Conservation (phyloP, 2,113 vertebrate genomes). For the Corapipo altera region DNA sequence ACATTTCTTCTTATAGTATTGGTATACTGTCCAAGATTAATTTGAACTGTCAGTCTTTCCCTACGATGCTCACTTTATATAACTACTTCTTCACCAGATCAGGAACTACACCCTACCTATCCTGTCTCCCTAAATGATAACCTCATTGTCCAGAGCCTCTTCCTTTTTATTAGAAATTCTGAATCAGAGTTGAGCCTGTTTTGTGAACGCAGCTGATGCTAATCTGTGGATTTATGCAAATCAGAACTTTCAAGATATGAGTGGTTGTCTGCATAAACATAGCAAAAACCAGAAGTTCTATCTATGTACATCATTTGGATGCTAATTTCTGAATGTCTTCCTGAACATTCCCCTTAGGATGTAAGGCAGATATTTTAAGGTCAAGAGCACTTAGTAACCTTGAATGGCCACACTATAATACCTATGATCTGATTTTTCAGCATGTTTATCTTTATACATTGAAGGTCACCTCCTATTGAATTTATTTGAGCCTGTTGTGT, state of each 20-base stretch:
- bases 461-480: background rate
- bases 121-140: background rate
- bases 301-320: background rate
- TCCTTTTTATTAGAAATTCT: background rate
- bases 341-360: background rate
- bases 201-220: background rate
- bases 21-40: background rate
- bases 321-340: background rate
- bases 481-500: background rate
- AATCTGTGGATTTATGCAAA: background rate
- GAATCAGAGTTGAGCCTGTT: background rate
- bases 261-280: fast-evolving
- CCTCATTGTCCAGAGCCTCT: background rate
- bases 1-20: background rate
- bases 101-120: background rate
- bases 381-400: background rate
- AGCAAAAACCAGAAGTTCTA: background rate
- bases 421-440: background rate
- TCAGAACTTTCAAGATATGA: background rate
- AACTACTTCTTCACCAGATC: background rate
- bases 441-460: background rate
- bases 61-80: background rate
- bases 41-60: background rate
- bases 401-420: background rate
- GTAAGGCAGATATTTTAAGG: background rate